Evolutionary conservation across 1,140 invertebrate species (phyloP).

Genomic region (Bombus sibiricus): DNA sequence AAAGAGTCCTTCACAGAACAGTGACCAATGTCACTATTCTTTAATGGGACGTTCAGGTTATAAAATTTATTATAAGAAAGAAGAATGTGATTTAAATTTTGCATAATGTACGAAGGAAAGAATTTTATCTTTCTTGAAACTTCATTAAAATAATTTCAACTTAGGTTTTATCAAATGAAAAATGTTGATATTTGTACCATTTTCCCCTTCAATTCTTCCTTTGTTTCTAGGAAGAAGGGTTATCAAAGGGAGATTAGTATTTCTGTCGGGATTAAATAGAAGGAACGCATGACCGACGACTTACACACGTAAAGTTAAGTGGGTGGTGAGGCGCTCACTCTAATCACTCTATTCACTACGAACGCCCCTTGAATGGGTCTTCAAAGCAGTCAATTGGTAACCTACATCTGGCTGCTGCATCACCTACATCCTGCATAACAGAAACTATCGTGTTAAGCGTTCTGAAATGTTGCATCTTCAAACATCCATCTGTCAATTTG

Average conservation of each 20-base stretch:
- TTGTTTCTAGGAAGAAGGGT: not conserved
- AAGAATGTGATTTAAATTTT: too few relatives aligned
- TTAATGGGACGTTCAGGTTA: too few relatives aligned
- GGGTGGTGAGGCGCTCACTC: conserved; percentile 5
- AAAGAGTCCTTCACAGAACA: too few relatives aligned
- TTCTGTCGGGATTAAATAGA: not conserved
- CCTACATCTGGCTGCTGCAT: conserved; percentile 1
- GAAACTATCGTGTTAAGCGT: not conserved
- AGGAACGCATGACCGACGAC: conserved; percentile 12
- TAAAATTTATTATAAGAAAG: too few relatives aligned
- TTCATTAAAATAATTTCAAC: not conserved
- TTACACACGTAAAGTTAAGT: conserved; percentile 9
- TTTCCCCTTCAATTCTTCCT: too few relatives aligned
- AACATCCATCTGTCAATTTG: not conserved
- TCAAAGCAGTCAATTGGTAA: conserved; percentile 21
- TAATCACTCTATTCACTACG: conserved; percentile 25
- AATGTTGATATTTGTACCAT: too few relatives aligned
- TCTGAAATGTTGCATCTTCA: not conserved
- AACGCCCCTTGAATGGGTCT: conserved; percentile 5
- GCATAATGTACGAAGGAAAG: too few relatives aligned
- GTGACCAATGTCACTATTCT: too few relatives aligned
- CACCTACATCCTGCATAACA: not conserved
- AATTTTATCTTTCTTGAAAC: not conserved
- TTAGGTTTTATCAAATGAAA: too few relatives aligned
- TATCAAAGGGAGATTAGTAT: not conserved